These are phyloP conservation scores for Montipora efflorescens DNA, from an alignment of 64 coral and sea anemone species.

Conservation along the genomic window DNA sequence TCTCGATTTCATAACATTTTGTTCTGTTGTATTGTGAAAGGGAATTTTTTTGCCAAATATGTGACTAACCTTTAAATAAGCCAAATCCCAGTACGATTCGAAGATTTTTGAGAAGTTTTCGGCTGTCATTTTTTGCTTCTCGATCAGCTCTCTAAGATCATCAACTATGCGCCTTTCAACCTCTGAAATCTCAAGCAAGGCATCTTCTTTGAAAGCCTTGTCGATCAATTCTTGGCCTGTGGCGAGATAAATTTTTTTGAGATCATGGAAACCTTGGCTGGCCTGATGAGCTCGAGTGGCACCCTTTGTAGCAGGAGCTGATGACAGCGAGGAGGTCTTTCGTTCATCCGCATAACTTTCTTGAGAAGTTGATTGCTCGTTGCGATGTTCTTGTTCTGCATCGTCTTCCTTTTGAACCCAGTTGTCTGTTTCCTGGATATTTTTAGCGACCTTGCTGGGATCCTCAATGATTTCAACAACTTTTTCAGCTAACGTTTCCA, in stretches of 20 bases:
- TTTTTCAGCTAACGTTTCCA: conserved; percentile 26
- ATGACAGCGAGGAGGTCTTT: not conserved
- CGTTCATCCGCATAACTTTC: not conserved
- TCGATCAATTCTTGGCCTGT: not conserved
- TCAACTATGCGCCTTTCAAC: not conserved
- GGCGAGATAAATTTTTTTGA: conserved; percentile 10
- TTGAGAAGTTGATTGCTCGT: not conserved
- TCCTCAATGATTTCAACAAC: conserved; percentile 59
- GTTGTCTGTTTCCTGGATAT: conserved; percentile 23
- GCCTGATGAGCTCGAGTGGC: not conserved
- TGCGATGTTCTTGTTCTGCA: not conserved
- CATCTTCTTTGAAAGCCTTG: not conserved
- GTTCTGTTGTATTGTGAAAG: not conserved
- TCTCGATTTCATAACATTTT: not conserved
- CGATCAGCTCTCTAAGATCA: not conserved
- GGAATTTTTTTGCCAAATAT: not conserved
- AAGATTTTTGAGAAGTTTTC: not conserved
- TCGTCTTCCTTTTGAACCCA: not conserved
- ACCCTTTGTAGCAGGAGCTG: not conserved
- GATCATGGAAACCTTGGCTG: not conserved
- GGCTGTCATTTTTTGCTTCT: not conserved
- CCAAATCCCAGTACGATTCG: not conserved
- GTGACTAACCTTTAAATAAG: not conserved
- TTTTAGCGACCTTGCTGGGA: conserved; percentile 30
- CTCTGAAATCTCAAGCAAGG: not conserved